phyloP scores from a whole-genome alignment of 1,140 invertebrate species.

The Scaptomyza montana region DNA sequence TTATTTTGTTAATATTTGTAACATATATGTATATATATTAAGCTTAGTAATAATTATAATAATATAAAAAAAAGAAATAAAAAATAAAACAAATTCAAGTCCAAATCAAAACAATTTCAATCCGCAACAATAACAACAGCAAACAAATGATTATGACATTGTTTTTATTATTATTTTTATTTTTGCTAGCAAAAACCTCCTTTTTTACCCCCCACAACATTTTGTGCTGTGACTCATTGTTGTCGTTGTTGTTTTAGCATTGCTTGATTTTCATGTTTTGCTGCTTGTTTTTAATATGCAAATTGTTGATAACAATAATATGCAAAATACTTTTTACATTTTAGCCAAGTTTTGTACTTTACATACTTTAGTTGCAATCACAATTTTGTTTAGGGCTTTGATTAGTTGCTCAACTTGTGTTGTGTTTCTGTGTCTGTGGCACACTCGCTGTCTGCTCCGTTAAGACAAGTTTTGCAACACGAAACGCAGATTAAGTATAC shows the following conservation, averaged over 20 bases:
- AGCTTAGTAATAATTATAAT: too few species aligned
- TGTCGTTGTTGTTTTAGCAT: background rate
- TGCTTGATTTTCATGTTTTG: background rate
- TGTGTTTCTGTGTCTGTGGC: too few species aligned
- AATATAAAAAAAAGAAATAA: too few species aligned
- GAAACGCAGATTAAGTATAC: conserved; percentile 27
- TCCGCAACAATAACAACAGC: too few species aligned
- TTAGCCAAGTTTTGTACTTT: conserved; percentile 3
- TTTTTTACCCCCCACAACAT: too few species aligned
- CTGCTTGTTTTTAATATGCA: conserved; percentile 35
- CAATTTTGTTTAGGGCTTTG: background rate
- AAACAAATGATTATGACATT: too few species aligned
- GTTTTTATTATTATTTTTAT: too few species aligned
- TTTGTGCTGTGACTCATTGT: background rate
- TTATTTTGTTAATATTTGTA: too few species aligned
- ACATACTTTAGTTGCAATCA: too few species aligned
- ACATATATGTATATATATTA: too few species aligned
- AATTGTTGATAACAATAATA: conserved; percentile 44
- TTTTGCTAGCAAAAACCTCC: background rate
- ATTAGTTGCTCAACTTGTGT: background rate
- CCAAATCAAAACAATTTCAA: too few species aligned
- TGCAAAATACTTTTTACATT: conserved; percentile 15
- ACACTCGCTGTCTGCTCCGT: background rate
- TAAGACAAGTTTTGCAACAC: background rate
- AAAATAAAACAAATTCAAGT: too few species aligned